Base-by-base conservation (phyloP, 2,888 invertebrate genomes). In the Ecliptopera silaceata region DNA sequence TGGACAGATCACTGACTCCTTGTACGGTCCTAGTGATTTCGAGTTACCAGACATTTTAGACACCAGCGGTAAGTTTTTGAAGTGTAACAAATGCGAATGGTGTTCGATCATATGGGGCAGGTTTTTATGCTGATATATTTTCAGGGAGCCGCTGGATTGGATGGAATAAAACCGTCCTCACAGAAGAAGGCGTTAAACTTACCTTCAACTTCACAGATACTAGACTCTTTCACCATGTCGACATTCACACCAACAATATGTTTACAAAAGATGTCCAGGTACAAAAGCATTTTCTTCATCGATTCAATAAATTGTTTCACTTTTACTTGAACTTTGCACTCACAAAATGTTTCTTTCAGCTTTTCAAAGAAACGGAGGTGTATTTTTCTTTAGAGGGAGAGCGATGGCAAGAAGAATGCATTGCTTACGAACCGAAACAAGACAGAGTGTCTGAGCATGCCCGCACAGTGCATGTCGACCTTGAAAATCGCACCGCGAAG, bases 1-100 rank as follows among this genome's bases (percentile, higher is more conserved):
- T 6, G 97, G 97, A 12, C 97, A 97, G 81, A 92, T 97, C 69
- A 93, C 95, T 4, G 97, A 97, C 80, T 96, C 96, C 0, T 85
- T 94, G 41, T 87, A 92, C 51, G 95, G 95, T 11, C 94, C 94
- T 26, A 93, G 93, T 66, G 94, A 94, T 71, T 94, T 94, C 80
- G 94, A 92, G 76, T 88, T 91, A 72, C 93, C 87, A 63, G 92
- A 91, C 66, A 92, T 88, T 74, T 85, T 88, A 31, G 93, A 93
- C 66, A 92, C 93, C 46, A 89, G 91, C 78, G 93, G 94, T 93
- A 79, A 77, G 68, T 63, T 45, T 32, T 5, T 20, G 13, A 13
- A 4, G 12, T n/a, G 31, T n/a, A 39, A 36, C n/a, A n/a, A n/a
- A n/a, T 15, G 29, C 36, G 26, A 43, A 34, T 26, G 10, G 10